These are phyloP conservation scores for Megastigmus dorsalis DNA, from an alignment of 2,888 invertebrate species.

Conservation along the genomic window DNA sequence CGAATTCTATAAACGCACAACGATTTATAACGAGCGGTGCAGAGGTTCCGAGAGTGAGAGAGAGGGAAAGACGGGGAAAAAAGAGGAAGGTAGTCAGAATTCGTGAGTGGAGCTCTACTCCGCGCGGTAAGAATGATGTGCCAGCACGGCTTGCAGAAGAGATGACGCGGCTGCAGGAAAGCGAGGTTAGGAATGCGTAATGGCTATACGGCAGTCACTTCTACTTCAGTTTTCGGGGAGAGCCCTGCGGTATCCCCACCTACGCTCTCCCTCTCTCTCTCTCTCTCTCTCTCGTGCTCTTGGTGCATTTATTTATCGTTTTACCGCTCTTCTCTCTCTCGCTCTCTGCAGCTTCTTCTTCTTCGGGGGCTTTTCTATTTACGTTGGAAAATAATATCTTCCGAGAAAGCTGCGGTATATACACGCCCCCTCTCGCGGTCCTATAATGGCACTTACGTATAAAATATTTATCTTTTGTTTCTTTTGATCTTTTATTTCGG, in stretches of 20 bases:
- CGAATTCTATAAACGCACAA: constrained; percentile 49
- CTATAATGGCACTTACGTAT: constrained; percentile 32
- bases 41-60: neutral
- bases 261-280: neutral
- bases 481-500: constrained; percentile 35
- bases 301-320: constrained; percentile 48
- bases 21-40: constrained; percentile 44
- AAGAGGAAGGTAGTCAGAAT: neutral
- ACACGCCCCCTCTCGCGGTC: constrained; percentile 6
- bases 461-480: constrained; percentile 48
- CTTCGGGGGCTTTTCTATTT: constrained; percentile 38
- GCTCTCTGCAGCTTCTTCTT: neutral
- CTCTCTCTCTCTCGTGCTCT: neutral
- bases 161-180: constrained; percentile 1
- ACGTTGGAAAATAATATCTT: constrained; percentile 47
- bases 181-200: constrained; percentile 52
- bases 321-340: no score
- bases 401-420: constrained; percentile 44
- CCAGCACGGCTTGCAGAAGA: neutral
- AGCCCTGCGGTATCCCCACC: no score
- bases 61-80: constrained; percentile 28
- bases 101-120: no score
- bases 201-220: constrained; percentile 40
- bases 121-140: constrained; percentile 45
- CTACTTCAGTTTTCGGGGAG: constrained; percentile 50